Percentiles rank a stretch among this genome's conserved stretches.
Evolutionary conservation across 1,140 invertebrate species (phyloP).

Genomic region (Zaprionus davidi): DNA sequence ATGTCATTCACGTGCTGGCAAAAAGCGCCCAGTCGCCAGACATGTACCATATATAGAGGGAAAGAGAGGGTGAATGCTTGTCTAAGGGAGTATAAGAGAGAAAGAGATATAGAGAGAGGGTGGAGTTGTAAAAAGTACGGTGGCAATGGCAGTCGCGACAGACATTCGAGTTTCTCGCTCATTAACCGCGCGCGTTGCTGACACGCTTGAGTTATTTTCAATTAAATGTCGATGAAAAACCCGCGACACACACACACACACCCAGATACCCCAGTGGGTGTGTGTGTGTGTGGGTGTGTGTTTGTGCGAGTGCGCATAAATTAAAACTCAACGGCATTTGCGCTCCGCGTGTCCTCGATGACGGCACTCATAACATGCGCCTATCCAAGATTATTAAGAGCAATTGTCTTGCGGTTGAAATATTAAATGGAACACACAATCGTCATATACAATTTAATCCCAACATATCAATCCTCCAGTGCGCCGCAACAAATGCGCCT

Average conservation of each 20-base stretch:
- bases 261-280: constrained; percentile 12
- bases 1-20: constrained; percentile 74
- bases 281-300: constrained; percentile 19
- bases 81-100: constrained; percentile 4
- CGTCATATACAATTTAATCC: constrained; percentile 51
- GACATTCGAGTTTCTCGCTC: constrained; percentile 81
- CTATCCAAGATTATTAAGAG: constrained; percentile 50
- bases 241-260: constrained; percentile 49
- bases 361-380: constrained; percentile 62
- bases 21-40: constrained; percentile 36
- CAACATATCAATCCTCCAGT: constrained; percentile 3
- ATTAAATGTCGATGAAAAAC: constrained; percentile 82
- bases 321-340: constrained; percentile 68
- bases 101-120: not conserved
- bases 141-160: constrained; percentile 58
- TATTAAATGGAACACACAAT: constrained; percentile 54
- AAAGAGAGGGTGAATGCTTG: too few species aligned
- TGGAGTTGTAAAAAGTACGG: constrained; percentile 5
- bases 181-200: constrained; percentile 81
- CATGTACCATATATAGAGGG: constrained; percentile 24
- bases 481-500: not conserved
- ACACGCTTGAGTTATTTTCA: constrained; percentile 82
- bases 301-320: constrained; percentile 66
- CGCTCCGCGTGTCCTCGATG: constrained; percentile 54
- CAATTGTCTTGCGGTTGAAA: constrained; percentile 60